A percentile compares a stretch with the other conserved stretches of the same genome.
Evolutionary conservation across 2,113 vertebrate genomes (phyloP).

Genomic region (Thermophis baileyi): DNA sequence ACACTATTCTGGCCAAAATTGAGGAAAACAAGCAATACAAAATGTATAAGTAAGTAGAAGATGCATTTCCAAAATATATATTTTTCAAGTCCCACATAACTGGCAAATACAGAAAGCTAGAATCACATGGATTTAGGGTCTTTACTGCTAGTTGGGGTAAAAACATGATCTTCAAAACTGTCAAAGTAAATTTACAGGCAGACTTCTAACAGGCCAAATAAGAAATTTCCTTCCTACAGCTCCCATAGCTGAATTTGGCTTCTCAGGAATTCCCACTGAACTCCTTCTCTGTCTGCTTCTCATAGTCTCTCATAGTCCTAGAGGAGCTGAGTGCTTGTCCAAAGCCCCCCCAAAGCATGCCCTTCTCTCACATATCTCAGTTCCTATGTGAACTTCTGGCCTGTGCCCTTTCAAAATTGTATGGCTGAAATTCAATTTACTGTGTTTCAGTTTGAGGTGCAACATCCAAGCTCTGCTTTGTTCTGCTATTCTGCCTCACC

Average conservation of each 20-base stretch:
- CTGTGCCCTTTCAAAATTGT: constrained; percentile 1
- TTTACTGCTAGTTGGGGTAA: background rate
- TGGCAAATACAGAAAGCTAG: background rate
- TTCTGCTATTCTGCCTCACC: background rate
- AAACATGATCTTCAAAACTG: background rate
- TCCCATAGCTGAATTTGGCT: background rate
- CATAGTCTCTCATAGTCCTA: background rate
- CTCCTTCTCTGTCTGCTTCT: background rate
- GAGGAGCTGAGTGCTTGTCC: background rate
- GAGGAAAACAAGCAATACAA: background rate
- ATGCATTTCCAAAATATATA: background rate
- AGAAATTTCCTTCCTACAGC: background rate
- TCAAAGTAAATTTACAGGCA: background rate
- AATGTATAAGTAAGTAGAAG: background rate
- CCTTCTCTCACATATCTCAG: background rate
- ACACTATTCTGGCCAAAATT: background rate
- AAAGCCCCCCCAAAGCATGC: background rate
- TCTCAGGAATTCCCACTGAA: background rate
- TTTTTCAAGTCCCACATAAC: background rate
- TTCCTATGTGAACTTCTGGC: background rate
- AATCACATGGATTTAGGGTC: background rate
- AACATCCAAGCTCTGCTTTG: constrained; percentile 16
- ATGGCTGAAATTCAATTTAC: background rate
- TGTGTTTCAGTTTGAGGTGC: constrained; percentile 30
- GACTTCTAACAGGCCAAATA: background rate